Evolutionary conservation across 1,140 invertebrate genomes (phyloP), one percentile per base, ranked within the genome.

Genomic region (Plectrocnemia conspersa): DNA sequence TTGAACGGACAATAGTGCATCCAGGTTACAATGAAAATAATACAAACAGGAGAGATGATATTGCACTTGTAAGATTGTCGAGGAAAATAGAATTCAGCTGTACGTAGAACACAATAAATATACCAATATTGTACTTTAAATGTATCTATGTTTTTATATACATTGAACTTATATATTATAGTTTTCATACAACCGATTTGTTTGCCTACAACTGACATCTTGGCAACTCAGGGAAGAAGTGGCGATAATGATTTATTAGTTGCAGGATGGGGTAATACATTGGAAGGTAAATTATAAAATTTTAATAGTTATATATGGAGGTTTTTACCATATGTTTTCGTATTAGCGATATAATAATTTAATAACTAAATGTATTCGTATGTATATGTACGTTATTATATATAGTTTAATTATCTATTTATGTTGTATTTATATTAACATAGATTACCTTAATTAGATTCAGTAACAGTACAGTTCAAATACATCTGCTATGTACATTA

Each of bases 141-240:
- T 25, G 36, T 19, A 42, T 18, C 22, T 21, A 45, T 48, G n/a
- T 29, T 9, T 41, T 48, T 19, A 15, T 29, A 46, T 21, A 41
- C 33, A 41, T 25, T 13, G 27, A 22, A 36, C 4, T 29, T 53
- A 56, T 64, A 59, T 55, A 54, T 68, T 70, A 13, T 64, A 75
- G 73, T 66, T 54, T 79, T 69, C 46, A 72, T 83, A 2, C 64
- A 69, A 40, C 82, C 81, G 2, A 79, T 83, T 50, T 84, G 82
- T 50, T 59, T 84, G 56, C 67, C 76, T 2, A n/a, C 13, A 16
- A 38, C n/a, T 38, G n/a, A n/a, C n/a, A n/a, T n/a, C n/a, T n/a
- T n/a, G n/a, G n/a, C n/a, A n/a, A n/a, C n/a, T n/a, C n/a, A n/a
- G n/a, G n/a, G n/a, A n/a, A 45, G 52, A n/a, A n/a, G n/a, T 5